phyloP scores from a whole-genome alignment of 2,113 vertebrate genomes.

The Campylorhamphus procurvoides region DNA sequence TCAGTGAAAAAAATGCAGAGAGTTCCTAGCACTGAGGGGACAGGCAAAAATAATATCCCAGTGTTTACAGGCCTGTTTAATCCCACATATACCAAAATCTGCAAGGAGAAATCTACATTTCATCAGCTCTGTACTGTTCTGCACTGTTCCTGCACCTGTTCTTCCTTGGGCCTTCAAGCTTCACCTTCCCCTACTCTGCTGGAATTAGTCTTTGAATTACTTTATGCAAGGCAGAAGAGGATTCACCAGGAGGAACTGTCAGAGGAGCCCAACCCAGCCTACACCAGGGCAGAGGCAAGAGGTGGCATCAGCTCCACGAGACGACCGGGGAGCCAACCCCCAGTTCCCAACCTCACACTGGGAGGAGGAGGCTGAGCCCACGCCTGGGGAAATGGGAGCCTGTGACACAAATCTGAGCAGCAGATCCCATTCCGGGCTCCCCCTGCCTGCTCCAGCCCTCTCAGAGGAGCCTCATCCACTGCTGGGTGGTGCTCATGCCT shows the following conservation, averaged over 20 bases:
- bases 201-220: neutral
- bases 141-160: accelerated
- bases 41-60: neutral
- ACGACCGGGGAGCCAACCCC: neutral
- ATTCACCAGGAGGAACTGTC: neutral
- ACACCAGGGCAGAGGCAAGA: neutral
- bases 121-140: neutral
- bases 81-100: neutral
- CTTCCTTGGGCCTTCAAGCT: neutral
- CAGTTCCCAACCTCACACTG: neutral
- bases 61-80: neutral
- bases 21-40: neutral
- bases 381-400: accelerated
- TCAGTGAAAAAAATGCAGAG: neutral
- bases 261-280: neutral
- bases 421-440: accelerated
- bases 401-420: accelerated
- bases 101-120: neutral
- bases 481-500: too few relatives aligned
- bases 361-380: neutral
- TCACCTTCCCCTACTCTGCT: neutral
- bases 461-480: neutral
- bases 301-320: neutral
- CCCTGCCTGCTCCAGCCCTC: neutral
- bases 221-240: neutral